phyloP scores from a whole-genome alignment of 1,140 invertebrate genomes.

The Cheumatopsyche charites region DNA sequence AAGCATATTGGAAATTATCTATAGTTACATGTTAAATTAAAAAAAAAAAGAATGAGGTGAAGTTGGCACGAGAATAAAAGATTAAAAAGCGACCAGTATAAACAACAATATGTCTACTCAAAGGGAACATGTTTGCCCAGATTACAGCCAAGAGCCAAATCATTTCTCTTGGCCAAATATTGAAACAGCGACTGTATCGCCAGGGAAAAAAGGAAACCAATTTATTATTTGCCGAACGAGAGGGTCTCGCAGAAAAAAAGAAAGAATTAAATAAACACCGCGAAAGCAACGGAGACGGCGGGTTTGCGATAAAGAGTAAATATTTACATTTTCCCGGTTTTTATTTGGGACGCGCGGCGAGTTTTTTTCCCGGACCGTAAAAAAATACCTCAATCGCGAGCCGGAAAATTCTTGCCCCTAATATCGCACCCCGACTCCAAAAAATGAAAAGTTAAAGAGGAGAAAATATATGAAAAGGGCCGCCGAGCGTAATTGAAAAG shows the following conservation, averaged over 20 bases:
- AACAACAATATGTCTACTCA: constrained; percentile 37
- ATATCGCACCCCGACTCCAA: constrained; percentile 15
- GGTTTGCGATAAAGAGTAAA: constrained; percentile 46
- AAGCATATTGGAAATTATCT: too few relatives aligned
- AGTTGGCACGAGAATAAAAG: background rate
- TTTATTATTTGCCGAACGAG: constrained; percentile 46
- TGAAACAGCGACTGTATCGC: constrained; percentile 44
- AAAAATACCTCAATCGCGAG: constrained; percentile 45
- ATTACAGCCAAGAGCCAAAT: constrained; percentile 45
- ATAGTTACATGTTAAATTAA: too few relatives aligned
- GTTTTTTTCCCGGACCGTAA: constrained; percentile 31
- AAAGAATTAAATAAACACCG: constrained; percentile 47
- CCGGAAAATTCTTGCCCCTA: constrained; percentile 32
- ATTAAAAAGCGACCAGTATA: constrained; percentile 30
- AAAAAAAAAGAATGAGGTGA: constrained; percentile 1
- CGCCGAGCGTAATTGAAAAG: constrained; percentile 44
- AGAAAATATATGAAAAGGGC: constrained; percentile 35
- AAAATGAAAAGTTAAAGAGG: constrained; percentile 41
- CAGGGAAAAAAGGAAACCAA: constrained; percentile 46
- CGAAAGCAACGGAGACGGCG: constrained; percentile 21
- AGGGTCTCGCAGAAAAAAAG: constrained; percentile 18
- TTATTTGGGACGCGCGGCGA: constrained; percentile 41
- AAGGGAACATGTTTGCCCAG: constrained; percentile 43
- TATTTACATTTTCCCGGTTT: constrained; percentile 48
- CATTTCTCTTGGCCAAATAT: constrained; percentile 45